Evolutionary conservation across 2,888 invertebrate genomes (phyloP).

Genomic region (Brenthis ino): DNA sequence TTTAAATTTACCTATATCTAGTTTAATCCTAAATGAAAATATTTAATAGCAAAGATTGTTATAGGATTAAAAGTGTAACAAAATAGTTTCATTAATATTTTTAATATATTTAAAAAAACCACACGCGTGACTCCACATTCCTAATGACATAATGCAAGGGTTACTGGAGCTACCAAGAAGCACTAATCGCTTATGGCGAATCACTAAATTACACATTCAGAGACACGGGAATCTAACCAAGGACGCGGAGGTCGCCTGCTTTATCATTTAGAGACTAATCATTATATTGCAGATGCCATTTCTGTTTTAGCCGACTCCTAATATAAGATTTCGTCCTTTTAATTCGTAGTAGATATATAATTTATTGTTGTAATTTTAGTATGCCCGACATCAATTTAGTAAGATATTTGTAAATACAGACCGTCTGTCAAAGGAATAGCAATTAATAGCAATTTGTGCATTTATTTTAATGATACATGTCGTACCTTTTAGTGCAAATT

Average conservation of each 20-base stretch:
- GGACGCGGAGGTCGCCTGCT: constrained; percentile 75
- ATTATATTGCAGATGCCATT: constrained; percentile 78
- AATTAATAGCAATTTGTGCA: constrained; percentile 33
- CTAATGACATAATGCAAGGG: constrained; percentile 77
- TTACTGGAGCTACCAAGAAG: constrained; percentile 74
- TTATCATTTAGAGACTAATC: constrained; percentile 79
- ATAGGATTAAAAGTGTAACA: too few relatives aligned
- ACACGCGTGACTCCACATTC: constrained; percentile 47
- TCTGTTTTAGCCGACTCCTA: constrained; percentile 69
- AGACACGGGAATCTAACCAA: constrained; percentile 79
- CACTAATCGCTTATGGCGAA: constrained; percentile 78
- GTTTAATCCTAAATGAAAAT: too few relatives aligned
- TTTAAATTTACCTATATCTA: too few relatives aligned
- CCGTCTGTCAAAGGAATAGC: constrained; percentile 24
- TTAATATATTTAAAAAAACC: constrained; percentile 37
- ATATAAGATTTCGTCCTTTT: constrained; percentile 62
- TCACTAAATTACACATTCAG: constrained; percentile 76
- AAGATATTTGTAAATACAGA: constrained; percentile 34
- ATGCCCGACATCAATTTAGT: constrained; percentile 40
- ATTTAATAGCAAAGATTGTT: too few relatives aligned
- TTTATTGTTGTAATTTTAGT: constrained; percentile 59
- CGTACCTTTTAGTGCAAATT: constrained; percentile 11
- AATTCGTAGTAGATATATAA: constrained; percentile 58
- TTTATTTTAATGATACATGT: constrained; percentile 24
- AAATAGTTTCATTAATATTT: constrained; percentile 22